Conservation (phyloP, 1,140 invertebrate species). For the Megalopta genalis region DNA sequence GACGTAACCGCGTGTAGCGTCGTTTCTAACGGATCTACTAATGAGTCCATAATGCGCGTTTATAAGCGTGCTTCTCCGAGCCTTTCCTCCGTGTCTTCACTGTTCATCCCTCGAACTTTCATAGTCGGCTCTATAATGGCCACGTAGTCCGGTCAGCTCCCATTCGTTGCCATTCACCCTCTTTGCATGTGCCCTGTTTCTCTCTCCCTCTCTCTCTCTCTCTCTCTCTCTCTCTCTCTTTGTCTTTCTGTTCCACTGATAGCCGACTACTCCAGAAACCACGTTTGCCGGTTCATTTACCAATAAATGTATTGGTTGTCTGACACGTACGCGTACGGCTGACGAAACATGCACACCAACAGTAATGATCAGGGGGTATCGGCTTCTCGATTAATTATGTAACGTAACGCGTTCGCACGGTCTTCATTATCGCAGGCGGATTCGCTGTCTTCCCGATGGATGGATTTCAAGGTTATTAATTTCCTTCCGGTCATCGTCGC, state of each 20-base stretch:
- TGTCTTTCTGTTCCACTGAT: no score
- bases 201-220: not conserved
- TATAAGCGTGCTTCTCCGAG: conserved; percentile 18
- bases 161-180: not conserved
- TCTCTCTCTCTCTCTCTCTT: not conserved
- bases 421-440: conserved; percentile 4
- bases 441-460: not conserved
- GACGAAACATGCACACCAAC: conserved; percentile 35
- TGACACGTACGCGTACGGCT: conserved; percentile 22
- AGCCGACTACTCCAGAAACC: conserved; percentile 22
- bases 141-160: conserved; percentile 21
- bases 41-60: conserved; percentile 45
- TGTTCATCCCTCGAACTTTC: not conserved
- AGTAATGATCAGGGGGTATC: conserved; percentile 34
- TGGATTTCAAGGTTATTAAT: conserved; percentile 47
- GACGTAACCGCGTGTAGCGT: conserved; percentile 37
- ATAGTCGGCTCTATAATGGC: conserved; percentile 6
- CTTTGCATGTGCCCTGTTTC: not conserved
- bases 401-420: conserved; percentile 20
- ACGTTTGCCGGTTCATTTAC: conserved; percentile 36
- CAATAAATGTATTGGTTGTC: conserved; percentile 46
- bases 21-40: conserved; percentile 45
- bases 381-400: conserved; percentile 43
- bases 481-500: not conserved
- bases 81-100: not conserved